Base-by-base conservation (phyloP, 2,113 vertebrate genomes). In the Mustela nigripes region DNA sequence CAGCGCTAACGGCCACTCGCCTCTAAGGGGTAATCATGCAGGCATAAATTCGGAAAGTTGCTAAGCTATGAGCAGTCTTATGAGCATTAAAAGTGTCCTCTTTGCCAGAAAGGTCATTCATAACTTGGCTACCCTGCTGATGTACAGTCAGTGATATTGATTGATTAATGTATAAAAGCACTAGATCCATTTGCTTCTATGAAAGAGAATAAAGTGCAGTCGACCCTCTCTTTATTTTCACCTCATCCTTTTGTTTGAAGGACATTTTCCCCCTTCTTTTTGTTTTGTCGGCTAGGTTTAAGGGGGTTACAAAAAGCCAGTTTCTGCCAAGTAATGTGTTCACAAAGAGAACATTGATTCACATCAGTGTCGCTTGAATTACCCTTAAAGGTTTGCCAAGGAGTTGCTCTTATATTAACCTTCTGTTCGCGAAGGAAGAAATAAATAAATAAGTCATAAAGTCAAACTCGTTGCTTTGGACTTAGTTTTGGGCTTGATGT, bases 101-200 rank as follows among this genome's bases (percentile, higher is more conserved):
- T 99, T 99, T 99, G 99, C 99, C 99, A 99, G 99, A 99, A 99
- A 99, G 99, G 99, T 99, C 99, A 99, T 99, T 99, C 99, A 99
- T 99, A 99, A 99, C 99, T 99, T 99, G 99, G 99, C 99, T 99
- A 99, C 97, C 96, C 99, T 96, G 99, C 99, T 99, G 99, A 99
- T 99, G 99, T 99, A 99, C 99, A 99, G 99, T 99, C 99, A 99
- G 99, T 99, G 99, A 99, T 99, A 99, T 99, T 99, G 99, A 99
- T 99, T 99, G 99, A 99, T 99, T 99, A 99, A 99, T 99, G 99
- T 99, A 99, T 99, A 99, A 99, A 99, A 99, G 99, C 99, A 99
- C 99, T 99, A 99, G 99, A 99, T 99, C 99, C 99, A 99, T 99
- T 99, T 99, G 99, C 99, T 99, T 99, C 99, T 99, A 99, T 99